These are phyloP conservation scores for Coendou prehensilis DNA, from an alignment of 2,797 vertebrate species.

Conservation along the genomic window DNA sequence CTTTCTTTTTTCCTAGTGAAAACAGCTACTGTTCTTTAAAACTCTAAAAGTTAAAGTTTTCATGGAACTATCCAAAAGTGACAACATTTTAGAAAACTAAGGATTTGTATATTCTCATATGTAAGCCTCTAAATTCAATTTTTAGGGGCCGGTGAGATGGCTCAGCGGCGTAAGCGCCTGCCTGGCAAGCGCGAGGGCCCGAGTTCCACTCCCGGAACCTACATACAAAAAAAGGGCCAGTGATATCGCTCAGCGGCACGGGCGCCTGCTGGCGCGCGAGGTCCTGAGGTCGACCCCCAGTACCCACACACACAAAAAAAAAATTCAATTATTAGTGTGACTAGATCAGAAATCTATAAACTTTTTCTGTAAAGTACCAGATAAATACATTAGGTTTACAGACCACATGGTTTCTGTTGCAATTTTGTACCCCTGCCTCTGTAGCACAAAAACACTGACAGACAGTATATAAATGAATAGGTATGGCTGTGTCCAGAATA, in stretches of 20 bases:
- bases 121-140: slow-evolving; percentile 31
- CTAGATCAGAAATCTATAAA: slow-evolving; percentile 26
- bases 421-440: background rate
- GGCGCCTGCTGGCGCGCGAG: too few relatives aligned
- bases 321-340: background rate
- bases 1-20: slow-evolving; percentile 27
- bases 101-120: slow-evolving; percentile 28
- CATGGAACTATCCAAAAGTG: slow-evolving; percentile 41
- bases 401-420: slow-evolving; percentile 19
- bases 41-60: slow-evolving; percentile 65
- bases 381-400: slow-evolving; percentile 18
- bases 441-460: background rate
- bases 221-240: too few relatives aligned
- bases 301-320: too few relatives aligned
- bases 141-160: too few relatives aligned
- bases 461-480: background rate
- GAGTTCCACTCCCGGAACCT: too few relatives aligned
- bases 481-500: background rate
- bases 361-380: slow-evolving; percentile 26
- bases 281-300: too few relatives aligned
- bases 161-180: too few relatives aligned
- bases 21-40: slow-evolving; percentile 13
- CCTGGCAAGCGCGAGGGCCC: too few relatives aligned
- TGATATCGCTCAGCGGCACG: too few relatives aligned
- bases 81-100: slow-evolving; percentile 43